Evolutionary conservation across 2,888 invertebrate species (phyloP), one percentile per base, ranked within the genome.

Genomic region (Noctuana brunneofusca): DNA sequence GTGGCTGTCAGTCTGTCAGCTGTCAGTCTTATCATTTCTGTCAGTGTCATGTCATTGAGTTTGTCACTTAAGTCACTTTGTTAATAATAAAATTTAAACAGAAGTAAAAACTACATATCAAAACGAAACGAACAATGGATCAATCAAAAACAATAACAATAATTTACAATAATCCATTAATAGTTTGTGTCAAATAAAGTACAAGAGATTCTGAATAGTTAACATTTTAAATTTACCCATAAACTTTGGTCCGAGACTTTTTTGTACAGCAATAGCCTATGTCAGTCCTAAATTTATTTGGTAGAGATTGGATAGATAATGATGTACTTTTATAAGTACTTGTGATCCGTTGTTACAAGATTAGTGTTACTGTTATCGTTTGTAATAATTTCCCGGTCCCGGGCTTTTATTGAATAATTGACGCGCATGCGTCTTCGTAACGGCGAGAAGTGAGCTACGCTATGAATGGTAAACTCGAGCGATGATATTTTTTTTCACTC

Each of bases 391-490:
- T 62, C 60, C 46, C 41, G 55, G 65, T 82, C 81, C 81, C 81
- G 82, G 80, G 73, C 50, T 72, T 63, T 71, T 75, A 83, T 83
- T 82, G 75, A 79, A 78, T 76, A 83, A 83, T 81, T 83, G 84
- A 83, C 79, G 77, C 87, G 87, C 87, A 87, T 83, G 87, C 87
- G 87, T 80, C 65, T 68, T 68, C 57, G 68, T 69, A 74, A 57
- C 74, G 69, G 64, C 65, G 69, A 79, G 84, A 84, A 87, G 87
- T 85, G 74, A 84, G 85, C 74, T 64, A 69, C 80, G 67, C 57
- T 59, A 50, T 49, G 58, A 53, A 48, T 59, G 64, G 63, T 46
- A 53, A 53, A 63, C 46, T 65, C 53, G 60, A 49, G 66, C 32
- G 49, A 54, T 35, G 38, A 55, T 53, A 66, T 67, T 59, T 65